These are phyloP conservation scores for Phalacrocorax brasilianus DNA, from an alignment of 2,113 vertebrate genomes.

Conservation along the genomic window DNA sequence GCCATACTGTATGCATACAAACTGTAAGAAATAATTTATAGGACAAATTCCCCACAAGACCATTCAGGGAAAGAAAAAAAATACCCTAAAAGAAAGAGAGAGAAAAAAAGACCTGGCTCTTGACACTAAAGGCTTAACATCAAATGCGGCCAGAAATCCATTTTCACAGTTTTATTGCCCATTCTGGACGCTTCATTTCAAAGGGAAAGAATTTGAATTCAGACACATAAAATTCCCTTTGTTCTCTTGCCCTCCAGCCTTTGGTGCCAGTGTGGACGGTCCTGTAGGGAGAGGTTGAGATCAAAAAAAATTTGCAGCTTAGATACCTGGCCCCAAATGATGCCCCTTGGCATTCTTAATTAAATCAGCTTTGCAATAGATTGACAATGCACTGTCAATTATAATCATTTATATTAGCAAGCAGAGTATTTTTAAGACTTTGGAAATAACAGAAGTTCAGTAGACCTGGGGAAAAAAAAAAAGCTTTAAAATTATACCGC, in stretches of 20 bases:
- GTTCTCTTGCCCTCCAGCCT: constrained; percentile 94
- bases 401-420: constrained; percentile 88
- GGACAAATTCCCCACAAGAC: constrained; percentile 71
- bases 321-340: constrained; percentile 89
- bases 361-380: constrained; percentile 84
- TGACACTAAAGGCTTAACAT: constrained; percentile 97
- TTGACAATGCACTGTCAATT: constrained; percentile 90
- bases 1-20: constrained; percentile 20
- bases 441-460: constrained; percentile 52
- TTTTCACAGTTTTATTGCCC: constrained; percentile 93
- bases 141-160: constrained; percentile 95
- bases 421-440: constrained; percentile 77
- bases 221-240: constrained; percentile 88
- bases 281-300: constrained; percentile 86
- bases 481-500: neutral
- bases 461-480: neutral
- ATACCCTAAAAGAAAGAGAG: constrained; percentile 26
- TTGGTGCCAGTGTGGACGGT: constrained; percentile 85
- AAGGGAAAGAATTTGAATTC: constrained; percentile 87
- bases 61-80: constrained; percentile 39
- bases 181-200: constrained; percentile 88
- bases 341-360: constrained; percentile 91
- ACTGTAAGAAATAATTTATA: constrained; percentile 71
- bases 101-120: constrained; percentile 77
- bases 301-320: constrained; percentile 80